Evolutionary conservation across 1,140 invertebrate species (phyloP), one percentile per base, ranked within the genome.

Genomic region (Diorhabda sublineata): DNA sequence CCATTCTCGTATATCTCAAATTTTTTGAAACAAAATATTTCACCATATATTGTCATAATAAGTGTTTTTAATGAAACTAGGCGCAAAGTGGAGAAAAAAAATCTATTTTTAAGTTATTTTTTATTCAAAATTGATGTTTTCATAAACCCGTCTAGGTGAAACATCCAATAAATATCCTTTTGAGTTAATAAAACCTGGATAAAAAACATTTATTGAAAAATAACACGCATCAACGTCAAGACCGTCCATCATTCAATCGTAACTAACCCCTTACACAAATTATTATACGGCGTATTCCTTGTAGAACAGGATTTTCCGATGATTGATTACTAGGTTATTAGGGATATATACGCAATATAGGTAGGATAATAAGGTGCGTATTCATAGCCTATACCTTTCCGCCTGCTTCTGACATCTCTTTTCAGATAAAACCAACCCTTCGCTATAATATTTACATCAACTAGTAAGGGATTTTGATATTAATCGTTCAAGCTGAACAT

Each of bases 281-380:
- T 62, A 11, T 62, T 62, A 8, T n/a, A 45, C 11, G 11, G 61
- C 44, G 45, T 11, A 43, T 44, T 44, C 8, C 61, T 62, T 62
- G 61, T 62, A 62, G 61, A 45, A 62, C 61, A 62, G 61, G 61
- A 62, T 62, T 62, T 45, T 43, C 44, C 61, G 61, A 62, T 62
- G 61, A 62, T 62, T 62, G 61, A 62, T 62, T 62, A 62, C 61
- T 11, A 62, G 42, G 61, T 43, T 44, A 62, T 62, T 62, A 62
- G 43, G 43, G 61, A 52, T 61, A 45, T 62, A 45, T 62, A 62
- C 42, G 61, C 61, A 62, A 45, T 62, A 62, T 62, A 62, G 61
- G 61, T 62, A 44, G 61, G 61, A 62, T 62, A 62, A 62, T 62
- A 26, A 11, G 44, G 42, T 62, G 61, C 44, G 61, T 62, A 62